phyloP scores from a whole-genome alignment of 2,797 vertebrate genomes.

The Mareca strepera region DNA sequence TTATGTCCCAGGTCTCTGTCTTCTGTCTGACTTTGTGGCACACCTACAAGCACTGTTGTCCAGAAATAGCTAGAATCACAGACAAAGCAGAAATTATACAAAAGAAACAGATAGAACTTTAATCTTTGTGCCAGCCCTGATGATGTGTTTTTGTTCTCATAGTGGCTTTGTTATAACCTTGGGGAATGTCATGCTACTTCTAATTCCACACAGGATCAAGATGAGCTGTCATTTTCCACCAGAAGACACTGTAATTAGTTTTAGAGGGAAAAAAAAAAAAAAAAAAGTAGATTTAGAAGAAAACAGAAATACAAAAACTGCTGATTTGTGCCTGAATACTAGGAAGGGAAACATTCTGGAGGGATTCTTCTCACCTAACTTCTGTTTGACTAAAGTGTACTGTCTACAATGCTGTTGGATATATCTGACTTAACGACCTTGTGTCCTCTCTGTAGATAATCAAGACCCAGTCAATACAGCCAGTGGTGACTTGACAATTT shows the following conservation, averaged over 20 bases:
- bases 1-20: not conserved
- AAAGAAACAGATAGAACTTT: not conserved
- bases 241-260: not conserved
- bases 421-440: not conserved
- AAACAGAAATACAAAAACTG: not conserved
- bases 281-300: conserved; percentile 30
- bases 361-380: not conserved
- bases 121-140: conserved; percentile 25
- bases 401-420: accelerated
- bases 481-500: not conserved
- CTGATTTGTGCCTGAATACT: not conserved
- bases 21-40: not conserved
- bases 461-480: not conserved
- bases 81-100: conserved; percentile 23
- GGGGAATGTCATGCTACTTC: conserved; percentile 39
- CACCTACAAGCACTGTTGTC: not conserved
- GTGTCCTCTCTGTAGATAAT: not conserved
- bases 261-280: conserved; percentile 10
- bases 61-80: conserved; percentile 19
- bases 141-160: conserved; percentile 23
- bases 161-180: conserved; percentile 42
- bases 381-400: not conserved
- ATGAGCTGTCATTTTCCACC: conserved; percentile 40
- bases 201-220: not conserved
- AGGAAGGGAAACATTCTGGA: not conserved